These are phyloP conservation scores for Pteruthius melanotis DNA, from an alignment of 2,113 vertebrate genomes.

Conservation along the genomic window DNA sequence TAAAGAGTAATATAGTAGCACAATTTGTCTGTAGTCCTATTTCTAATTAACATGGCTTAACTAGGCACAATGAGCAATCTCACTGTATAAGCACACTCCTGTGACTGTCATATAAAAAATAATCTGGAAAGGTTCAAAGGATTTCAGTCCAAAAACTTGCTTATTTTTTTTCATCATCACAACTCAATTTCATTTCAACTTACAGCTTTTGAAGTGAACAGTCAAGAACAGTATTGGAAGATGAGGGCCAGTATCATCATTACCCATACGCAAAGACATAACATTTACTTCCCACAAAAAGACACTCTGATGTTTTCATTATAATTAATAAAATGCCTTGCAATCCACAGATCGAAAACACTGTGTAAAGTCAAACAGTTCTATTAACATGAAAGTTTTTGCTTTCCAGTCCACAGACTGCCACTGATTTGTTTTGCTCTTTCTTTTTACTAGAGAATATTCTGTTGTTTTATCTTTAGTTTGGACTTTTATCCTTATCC, in stretches of 20 bases:
- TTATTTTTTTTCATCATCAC: neutral
- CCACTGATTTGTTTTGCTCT: neutral
- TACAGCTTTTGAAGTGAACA: neutral
- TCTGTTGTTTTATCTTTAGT: neutral
- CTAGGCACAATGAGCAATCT: neutral
- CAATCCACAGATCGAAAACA: neutral
- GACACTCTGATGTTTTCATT: neutral
- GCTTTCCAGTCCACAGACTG: neutral
- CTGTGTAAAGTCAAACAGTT: neutral
- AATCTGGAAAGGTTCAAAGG: neutral
- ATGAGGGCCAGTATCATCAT: neutral
- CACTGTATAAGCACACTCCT: neutral
- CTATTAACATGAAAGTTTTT: neutral
- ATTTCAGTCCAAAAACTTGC: neutral
- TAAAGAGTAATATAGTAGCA: neutral
- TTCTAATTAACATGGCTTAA: neutral
- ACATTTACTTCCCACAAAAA: neutral
- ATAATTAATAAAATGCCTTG: neutral
- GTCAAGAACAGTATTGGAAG: neutral
- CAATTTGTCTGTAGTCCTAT: neutral
- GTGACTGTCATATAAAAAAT: neutral
- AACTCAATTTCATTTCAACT: neutral
- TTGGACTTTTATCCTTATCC: neutral
- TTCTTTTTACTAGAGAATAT: neutral
- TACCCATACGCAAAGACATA: neutral